Conservation (phyloP, 1,140 invertebrate genomes). For the Diploscapter pachys region DNA sequence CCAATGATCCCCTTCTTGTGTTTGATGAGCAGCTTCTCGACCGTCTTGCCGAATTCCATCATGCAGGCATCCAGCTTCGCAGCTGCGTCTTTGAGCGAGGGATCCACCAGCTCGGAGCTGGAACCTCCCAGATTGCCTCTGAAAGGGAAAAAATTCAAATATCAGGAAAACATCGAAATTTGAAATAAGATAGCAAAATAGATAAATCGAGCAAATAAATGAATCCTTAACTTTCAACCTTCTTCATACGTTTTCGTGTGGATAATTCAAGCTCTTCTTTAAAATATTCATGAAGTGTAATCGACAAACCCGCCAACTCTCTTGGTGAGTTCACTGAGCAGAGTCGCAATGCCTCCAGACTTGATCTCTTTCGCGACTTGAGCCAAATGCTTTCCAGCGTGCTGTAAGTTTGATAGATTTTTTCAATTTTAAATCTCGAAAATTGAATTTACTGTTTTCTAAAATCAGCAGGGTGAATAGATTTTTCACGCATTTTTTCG, state of each 20-base stretch:
- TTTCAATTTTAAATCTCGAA: no score
- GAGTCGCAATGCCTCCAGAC: conserved; percentile 36
- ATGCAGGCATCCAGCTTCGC: conserved; percentile 66
- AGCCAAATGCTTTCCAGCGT: conserved; percentile 55
- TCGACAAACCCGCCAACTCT: conserved; percentile 16
- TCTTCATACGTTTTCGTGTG: no score
- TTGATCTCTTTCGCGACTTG: conserved; percentile 50
- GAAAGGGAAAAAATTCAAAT: neutral
- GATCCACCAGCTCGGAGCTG: conserved; percentile 37
- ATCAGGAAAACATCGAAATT: no score
- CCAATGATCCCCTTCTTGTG: conserved; percentile 77
- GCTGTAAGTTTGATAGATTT: neutral
- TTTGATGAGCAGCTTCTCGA: conserved; percentile 80
- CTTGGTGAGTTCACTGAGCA: conserved; percentile 47
- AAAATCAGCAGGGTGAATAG: no score
- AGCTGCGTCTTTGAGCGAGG: conserved; percentile 43
- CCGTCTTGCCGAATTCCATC: conserved; percentile 75
- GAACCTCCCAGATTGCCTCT: conserved; percentile 41
- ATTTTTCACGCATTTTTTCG: no score
- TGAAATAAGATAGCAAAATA: no score
- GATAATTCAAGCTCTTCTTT: neutral
- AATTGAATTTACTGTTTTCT: no score
- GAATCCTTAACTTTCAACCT: no score
- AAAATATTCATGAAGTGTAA: neutral
- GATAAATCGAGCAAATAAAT: no score